phyloP scores from a whole-genome alignment of 2,888 invertebrate genomes.

The Incurvaria masculella region DNA sequence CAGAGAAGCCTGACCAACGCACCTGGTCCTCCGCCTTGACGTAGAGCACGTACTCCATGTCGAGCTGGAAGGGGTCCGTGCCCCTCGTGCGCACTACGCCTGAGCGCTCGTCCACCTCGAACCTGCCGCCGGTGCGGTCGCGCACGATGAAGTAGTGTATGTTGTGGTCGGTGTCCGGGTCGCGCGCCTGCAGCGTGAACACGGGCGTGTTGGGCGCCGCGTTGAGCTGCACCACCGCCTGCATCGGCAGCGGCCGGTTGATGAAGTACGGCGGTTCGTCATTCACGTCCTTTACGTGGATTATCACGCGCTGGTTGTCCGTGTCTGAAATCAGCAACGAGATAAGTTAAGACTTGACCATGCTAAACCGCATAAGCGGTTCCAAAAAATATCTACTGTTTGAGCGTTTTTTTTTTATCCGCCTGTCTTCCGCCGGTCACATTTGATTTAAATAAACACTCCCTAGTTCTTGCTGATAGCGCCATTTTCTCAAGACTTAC shows the following conservation, averaged over 20 bases:
- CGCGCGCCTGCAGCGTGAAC: constrained; percentile 94
- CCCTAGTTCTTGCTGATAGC: too few species aligned
- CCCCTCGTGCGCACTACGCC: constrained; percentile 91
- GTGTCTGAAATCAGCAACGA: constrained; percentile 64
- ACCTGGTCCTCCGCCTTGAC: constrained; percentile 93
- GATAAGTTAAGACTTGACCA: too few species aligned
- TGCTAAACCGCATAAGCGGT: too few species aligned
- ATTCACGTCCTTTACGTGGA: constrained; percentile 93
- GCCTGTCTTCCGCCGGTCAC: too few species aligned
- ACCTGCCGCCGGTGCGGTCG: constrained; percentile 77
- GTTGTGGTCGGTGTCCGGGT: constrained; percentile 95
- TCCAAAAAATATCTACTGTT: too few species aligned
- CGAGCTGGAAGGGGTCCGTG: constrained; percentile 88
- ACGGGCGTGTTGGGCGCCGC: constrained; percentile 95
- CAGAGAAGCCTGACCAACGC: too few species aligned
- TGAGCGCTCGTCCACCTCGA: constrained; percentile 87
- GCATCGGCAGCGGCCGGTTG: constrained; percentile 95
- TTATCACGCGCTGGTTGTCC: constrained; percentile 92
- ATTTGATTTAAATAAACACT: too few species aligned
- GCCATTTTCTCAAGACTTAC: too few species aligned
- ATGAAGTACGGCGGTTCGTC: constrained; percentile 97
- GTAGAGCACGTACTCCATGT: constrained; percentile 95
- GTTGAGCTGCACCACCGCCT: constrained; percentile 94
- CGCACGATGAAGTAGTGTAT: constrained; percentile 95
- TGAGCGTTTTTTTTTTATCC: too few species aligned